These are phyloP conservation scores for Sinonovacula constricta DNA, from an alignment of 1,140 invertebrate genomes.

Conservation along the genomic window DNA sequence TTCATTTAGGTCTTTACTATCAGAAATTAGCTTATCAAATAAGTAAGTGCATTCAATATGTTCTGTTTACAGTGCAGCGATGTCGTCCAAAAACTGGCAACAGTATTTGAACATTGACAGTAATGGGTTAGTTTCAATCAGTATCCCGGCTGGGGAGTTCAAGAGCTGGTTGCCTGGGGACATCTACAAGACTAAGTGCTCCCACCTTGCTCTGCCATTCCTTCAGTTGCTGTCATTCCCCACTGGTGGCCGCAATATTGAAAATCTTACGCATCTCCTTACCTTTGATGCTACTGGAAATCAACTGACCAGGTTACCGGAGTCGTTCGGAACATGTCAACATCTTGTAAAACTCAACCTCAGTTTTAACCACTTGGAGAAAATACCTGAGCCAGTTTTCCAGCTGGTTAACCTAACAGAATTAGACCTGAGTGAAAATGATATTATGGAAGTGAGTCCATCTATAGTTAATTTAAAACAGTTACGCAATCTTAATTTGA, in stretches of 20 bases:
- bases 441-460: constrained; percentile 57
- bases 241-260: constrained; percentile 68
- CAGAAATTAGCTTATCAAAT: too few species aligned
- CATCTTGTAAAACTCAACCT: constrained; percentile 64
- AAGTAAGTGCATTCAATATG: too few species aligned
- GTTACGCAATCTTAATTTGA: constrained; percentile 63
- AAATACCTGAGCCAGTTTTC: constrained; percentile 67
- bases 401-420: constrained; percentile 59
- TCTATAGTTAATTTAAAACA: constrained; percentile 66
- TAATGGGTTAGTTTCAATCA: too few species aligned
- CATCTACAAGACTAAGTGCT: constrained; percentile 65
- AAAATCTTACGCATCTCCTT: constrained; percentile 61
- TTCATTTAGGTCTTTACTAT: too few species aligned
- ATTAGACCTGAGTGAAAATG: constrained; percentile 69
- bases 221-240: constrained; percentile 72
- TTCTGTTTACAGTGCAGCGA: too few species aligned
- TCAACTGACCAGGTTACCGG: constrained; percentile 65
- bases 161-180: constrained; percentile 72
- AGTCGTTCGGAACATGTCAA: constrained; percentile 68
- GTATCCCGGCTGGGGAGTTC: constrained; percentile 72
- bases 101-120: too few species aligned
- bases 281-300: constrained; percentile 71
- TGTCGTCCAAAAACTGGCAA: too few species aligned
- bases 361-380: constrained; percentile 68
- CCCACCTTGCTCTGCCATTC: constrained; percentile 68